Evolutionary conservation across 2,797 vertebrate species (phyloP).

Genomic region (Sebastes diploproa): DNA sequence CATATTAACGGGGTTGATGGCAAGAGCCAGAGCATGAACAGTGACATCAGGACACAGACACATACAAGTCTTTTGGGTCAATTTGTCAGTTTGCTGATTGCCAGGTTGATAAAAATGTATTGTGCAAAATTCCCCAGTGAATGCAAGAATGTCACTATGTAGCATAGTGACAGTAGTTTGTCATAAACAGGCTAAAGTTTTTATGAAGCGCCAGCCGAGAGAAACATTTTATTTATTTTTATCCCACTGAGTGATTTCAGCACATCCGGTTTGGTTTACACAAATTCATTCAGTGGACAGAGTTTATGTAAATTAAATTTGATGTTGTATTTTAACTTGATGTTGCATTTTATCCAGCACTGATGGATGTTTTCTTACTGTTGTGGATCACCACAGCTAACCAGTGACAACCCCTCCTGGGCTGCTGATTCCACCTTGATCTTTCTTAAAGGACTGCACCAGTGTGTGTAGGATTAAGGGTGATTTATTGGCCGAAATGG

Average conservation of each 20-base stretch:
- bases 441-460: neutral
- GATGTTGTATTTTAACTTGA: no score
- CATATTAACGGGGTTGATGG: constrained; percentile 44
- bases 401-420: neutral
- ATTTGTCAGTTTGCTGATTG: neutral
- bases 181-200: neutral
- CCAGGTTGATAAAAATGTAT: neutral
- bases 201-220: no score
- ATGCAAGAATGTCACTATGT: neutral
- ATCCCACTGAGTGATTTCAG: neutral
- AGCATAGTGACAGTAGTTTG: neutral
- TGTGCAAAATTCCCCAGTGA: neutral
- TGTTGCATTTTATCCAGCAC: neutral
- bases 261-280: constrained; percentile 12
- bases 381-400: neutral
- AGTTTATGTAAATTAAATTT: neutral
- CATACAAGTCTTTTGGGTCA: neutral
- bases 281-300: neutral
- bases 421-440: neutral
- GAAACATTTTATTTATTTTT: neutral
- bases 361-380: constrained; percentile 10
- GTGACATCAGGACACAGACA: neutral
- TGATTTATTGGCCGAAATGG: neutral
- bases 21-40: constrained; percentile 31
- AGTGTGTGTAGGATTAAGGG: neutral